Conservation (phyloP, 2,797 vertebrate species). For the Alosa sapidissima region DNA sequence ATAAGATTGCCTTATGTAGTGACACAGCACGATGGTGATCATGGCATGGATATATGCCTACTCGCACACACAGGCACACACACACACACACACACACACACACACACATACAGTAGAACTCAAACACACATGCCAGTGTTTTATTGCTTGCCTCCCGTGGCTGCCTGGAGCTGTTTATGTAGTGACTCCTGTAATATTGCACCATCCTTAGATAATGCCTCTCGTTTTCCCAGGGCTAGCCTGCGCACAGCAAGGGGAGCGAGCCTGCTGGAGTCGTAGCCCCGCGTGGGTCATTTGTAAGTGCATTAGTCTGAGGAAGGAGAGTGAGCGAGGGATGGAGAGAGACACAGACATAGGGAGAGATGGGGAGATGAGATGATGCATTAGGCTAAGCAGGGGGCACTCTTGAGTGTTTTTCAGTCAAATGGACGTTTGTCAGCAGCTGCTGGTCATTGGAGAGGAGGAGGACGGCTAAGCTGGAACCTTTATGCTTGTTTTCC, state of each 20-base stretch:
- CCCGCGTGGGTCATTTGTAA: slow-evolving; percentile 47
- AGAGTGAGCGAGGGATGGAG: neutral
- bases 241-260: slow-evolving; percentile 24
- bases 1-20: slow-evolving; percentile 81
- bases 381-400: slow-evolving; percentile 16
- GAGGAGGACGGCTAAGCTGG: neutral
- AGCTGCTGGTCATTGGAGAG: neutral
- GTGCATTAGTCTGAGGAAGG: slow-evolving; percentile 50
- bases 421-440: slow-evolving; percentile 26
- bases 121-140: slow-evolving; percentile 62
- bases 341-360: neutral
- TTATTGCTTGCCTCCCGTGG: slow-evolving; percentile 59
- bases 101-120: neutral
- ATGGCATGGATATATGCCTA: slow-evolving; percentile 63
- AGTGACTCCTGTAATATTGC: slow-evolving; percentile 49
- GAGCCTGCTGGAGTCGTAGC: neutral
- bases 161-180: slow-evolving; percentile 63
- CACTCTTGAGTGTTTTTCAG: slow-evolving; percentile 1
- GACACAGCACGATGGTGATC: slow-evolving; percentile 75
- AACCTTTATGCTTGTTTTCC: neutral
- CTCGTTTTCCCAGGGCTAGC: slow-evolving; percentile 36
- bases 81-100: slow-evolving; percentile 36
- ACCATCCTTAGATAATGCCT: slow-evolving; percentile 48
- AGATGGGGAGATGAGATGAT: neutral
- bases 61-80: neutral